Percentiles rank a stretch among this genome's conserved stretches.
phyloP scores from a whole-genome alignment of 2,797 vertebrate genomes.

The Erpetoichthys calabaricus region DNA sequence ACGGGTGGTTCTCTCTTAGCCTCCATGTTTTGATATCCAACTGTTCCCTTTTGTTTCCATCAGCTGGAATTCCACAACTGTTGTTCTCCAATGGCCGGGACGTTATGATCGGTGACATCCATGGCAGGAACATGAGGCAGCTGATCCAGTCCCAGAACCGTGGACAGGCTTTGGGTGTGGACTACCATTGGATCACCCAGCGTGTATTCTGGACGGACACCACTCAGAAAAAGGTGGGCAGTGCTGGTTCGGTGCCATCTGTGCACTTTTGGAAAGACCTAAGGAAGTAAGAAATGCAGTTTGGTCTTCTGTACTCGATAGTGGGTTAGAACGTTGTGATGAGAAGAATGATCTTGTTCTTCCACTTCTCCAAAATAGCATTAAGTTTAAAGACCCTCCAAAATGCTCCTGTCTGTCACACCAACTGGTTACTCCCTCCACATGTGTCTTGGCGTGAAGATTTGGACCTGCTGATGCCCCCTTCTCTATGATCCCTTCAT shows the following conservation, averaged over 20 bases:
- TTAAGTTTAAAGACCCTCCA: no score
- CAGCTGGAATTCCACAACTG: constrained; percentile 38
- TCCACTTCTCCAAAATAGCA: no score
- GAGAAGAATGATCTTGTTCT: no score
- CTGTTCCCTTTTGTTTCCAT: neutral
- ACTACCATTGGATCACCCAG: constrained; percentile 31
- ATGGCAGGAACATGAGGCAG: constrained; percentile 37
- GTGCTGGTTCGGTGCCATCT: constrained; percentile 10
- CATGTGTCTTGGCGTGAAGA: no score
- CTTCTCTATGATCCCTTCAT: no score
- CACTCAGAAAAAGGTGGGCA: constrained; percentile 36
- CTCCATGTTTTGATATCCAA: neutral
- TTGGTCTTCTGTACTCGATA: no score
- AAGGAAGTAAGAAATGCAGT: no score
- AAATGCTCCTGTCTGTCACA: no score
- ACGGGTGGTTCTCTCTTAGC: neutral
- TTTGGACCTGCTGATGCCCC: no score
- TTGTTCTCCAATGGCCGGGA: constrained; percentile 50
- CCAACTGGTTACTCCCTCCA: no score
- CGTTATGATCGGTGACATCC: constrained; percentile 49
- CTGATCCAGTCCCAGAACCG: constrained; percentile 41
- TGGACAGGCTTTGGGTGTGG: constrained; percentile 42
- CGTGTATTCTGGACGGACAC: constrained; percentile 54
- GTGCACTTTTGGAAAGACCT: neutral
- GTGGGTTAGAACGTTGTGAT: no score